A percentile compares a stretch with the other conserved stretches of the same genome.
phyloP scores from a whole-genome alignment of 2,888 invertebrate species.

The Polyommatus iphigenia region DNA sequence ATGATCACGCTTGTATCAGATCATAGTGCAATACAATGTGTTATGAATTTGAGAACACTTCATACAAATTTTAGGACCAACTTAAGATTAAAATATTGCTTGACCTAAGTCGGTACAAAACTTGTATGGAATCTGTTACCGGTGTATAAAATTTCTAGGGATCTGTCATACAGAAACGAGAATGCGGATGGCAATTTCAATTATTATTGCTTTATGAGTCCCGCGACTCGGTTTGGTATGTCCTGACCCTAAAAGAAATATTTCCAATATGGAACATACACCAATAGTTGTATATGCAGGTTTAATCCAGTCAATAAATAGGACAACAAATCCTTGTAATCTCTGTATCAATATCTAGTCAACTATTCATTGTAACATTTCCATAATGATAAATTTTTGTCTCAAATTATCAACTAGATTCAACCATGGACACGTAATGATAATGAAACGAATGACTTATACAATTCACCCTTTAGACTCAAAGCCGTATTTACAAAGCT shows the following conservation, averaged over 20 bases:
- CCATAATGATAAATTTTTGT: background rate
- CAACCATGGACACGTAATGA: background rate
- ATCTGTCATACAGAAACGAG: background rate
- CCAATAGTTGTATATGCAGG: background rate
- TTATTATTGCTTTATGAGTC: background rate
- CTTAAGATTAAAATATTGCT: background rate
- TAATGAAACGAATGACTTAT: conserved; percentile 19
- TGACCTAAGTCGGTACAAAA: background rate
- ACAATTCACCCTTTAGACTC: conserved; percentile 41
- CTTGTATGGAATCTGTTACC: background rate
- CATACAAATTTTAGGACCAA: conserved; percentile 7
- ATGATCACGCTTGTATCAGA: conserved; percentile 54
- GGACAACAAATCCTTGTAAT: background rate
- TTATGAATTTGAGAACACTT: conserved; percentile 27
- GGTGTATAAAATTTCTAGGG: background rate
- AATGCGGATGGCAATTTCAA: background rate
- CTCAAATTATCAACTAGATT: conserved; percentile 5
- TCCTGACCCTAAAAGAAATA: background rate
- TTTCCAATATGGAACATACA: conserved; percentile 4
- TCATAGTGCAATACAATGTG: conserved; percentile 46
- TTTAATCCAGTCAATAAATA: conserved; percentile 1
- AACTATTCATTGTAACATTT: background rate
- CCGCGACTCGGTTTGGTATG: background rate
- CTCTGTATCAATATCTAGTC: background rate
- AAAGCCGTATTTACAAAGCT: conserved; percentile 71